phyloP scores from a whole-genome alignment of 1,140 invertebrate species.

The Drosophila pectinifera region DNA sequence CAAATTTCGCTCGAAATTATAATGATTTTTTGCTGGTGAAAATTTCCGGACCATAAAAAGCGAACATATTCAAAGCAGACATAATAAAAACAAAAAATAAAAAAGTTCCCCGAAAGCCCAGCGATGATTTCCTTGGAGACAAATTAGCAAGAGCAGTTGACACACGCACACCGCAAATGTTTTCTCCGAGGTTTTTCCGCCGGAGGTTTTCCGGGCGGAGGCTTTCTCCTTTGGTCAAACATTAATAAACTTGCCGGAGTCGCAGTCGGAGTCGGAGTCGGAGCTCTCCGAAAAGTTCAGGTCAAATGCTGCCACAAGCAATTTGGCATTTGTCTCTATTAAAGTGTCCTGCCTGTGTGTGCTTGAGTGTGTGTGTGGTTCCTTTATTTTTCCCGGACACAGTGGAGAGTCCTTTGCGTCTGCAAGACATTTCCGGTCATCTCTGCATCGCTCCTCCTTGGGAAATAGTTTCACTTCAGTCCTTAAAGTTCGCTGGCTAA shows the following conservation, averaged over 20 bases:
- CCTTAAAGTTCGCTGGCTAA: not conserved
- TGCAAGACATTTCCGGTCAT: not conserved
- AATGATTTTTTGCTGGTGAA: constrained; percentile 26
- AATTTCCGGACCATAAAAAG: constrained; percentile 39
- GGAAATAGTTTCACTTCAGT: not conserved
- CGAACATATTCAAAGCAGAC: constrained; percentile 69
- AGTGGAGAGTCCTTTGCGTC: constrained; percentile 4
- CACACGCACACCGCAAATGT: constrained; percentile 48
- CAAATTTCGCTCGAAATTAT: constrained; percentile 30
- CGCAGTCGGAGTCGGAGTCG: not conserved
- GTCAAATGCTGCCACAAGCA: constrained; percentile 54
- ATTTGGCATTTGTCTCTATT: constrained; percentile 73
- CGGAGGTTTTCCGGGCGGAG: constrained; percentile 1
- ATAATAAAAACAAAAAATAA: constrained; percentile 53
- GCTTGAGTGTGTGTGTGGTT: constrained; percentile 9
- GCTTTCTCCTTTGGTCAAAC: constrained; percentile 41
- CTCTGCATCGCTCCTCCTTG: not conserved
- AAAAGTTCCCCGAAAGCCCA: constrained; percentile 38
- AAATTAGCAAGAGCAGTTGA: constrained; percentile 72
- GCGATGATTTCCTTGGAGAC: constrained; percentile 78
- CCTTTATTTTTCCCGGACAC: constrained; percentile 15
- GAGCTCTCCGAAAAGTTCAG: constrained; percentile 22
- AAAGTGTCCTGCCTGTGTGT: constrained; percentile 30
- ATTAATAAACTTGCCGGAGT: constrained; percentile 62
- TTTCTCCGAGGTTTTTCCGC: constrained; percentile 23